Evolutionary conservation across 2,888 invertebrate genomes (phyloP).

Genomic region (Autographa gamma): DNA sequence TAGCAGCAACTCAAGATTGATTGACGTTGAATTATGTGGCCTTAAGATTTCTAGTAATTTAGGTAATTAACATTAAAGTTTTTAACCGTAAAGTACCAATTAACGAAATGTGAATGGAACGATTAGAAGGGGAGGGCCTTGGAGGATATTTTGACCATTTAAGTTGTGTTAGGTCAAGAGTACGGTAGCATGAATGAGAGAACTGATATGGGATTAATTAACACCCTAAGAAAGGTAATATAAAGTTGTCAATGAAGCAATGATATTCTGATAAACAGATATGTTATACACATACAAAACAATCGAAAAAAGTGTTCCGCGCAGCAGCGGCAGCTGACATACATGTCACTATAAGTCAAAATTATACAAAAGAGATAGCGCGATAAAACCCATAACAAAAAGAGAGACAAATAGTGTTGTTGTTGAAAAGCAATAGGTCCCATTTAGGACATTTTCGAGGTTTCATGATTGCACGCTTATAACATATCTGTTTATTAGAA

Average conservation of each 20-base stretch:
- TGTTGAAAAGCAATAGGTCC: too few relatives aligned
- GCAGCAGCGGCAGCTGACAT: too few relatives aligned
- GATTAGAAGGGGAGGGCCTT: slow-evolving; percentile 1
- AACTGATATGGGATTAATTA: background rate
- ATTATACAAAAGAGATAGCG: too few relatives aligned
- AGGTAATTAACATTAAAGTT: background rate
- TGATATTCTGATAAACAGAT: too few relatives aligned
- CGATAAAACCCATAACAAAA: too few relatives aligned
- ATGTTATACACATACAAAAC: too few relatives aligned
- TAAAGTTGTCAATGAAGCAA: background rate
- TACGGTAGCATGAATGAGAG: background rate
- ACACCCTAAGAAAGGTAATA: background rate
- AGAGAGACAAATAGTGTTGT: too few relatives aligned
- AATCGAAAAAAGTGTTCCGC: too few relatives aligned
- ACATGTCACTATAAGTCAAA: too few relatives aligned
- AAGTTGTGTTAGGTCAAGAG: slow-evolving; percentile 1
- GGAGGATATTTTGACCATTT: background rate
- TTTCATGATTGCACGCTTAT: too few relatives aligned
- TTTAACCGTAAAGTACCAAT: background rate
- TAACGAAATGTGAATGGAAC: slow-evolving; percentile 1
- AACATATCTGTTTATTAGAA: too few relatives aligned
- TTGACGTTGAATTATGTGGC: background rate
- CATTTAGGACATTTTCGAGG: too few relatives aligned
- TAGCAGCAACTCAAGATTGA: background rate
- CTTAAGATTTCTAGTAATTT: background rate